Evolutionary conservation across 2,113 vertebrate species (phyloP).

Genomic region (Brachypodius melanocephalos): DNA sequence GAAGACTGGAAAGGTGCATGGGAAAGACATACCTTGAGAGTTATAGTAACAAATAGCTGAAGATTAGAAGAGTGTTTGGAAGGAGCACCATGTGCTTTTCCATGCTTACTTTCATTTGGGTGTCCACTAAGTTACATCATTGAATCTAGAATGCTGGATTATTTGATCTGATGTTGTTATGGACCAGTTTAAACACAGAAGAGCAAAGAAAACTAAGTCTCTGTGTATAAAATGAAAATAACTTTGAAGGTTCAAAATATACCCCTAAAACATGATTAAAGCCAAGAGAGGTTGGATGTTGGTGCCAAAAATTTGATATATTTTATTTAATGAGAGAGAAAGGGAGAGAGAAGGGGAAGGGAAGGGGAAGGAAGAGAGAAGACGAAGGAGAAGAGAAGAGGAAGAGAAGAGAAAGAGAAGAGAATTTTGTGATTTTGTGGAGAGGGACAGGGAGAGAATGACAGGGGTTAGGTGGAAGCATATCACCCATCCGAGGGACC

Average conservation of each 20-base stretch:
- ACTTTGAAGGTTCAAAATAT: neutral
- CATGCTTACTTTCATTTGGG: neutral
- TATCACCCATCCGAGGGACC: neutral
- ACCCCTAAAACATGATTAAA: neutral
- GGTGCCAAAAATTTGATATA: neutral
- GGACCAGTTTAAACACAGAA: neutral
- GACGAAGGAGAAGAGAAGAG: no score
- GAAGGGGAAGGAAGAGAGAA: no score
- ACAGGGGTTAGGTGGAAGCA: neutral
- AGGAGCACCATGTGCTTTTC: neutral
- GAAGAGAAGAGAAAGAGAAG: no score
- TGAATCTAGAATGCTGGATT: neutral
- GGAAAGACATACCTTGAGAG: neutral
- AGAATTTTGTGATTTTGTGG: neutral
- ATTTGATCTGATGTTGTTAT: neutral
- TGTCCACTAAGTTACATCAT: fast-evolving
- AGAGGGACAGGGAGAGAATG: no score
- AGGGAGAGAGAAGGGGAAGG: neutral
- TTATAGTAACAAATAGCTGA: neutral
- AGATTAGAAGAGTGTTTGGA: neutral
- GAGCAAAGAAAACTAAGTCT: neutral
- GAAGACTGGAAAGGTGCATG: neutral
- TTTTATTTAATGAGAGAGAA: neutral
- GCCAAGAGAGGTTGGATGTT: neutral
- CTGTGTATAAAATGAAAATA: neutral